Percentiles rank a stretch among this genome's conserved stretches.
Conservation (phyloP, 1,140 invertebrate species). For the Formica selysi region DNA sequence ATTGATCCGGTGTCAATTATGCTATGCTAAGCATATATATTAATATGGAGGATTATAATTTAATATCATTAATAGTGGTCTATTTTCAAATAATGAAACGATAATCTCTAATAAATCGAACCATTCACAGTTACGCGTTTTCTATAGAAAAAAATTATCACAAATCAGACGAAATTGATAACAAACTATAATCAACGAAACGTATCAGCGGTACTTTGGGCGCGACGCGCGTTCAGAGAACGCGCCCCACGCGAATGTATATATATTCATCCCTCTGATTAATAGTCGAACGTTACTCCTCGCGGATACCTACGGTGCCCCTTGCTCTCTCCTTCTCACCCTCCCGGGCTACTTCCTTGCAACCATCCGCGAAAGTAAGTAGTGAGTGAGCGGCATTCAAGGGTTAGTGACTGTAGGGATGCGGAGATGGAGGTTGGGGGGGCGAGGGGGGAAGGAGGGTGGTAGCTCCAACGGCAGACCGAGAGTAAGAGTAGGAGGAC, state of each 20-base stretch:
- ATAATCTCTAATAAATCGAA: conserved; percentile 11
- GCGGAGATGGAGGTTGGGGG: conserved; percentile 21
- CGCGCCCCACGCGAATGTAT: conserved; percentile 6
- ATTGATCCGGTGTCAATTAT: neutral
- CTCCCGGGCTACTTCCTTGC: conserved; percentile 71
- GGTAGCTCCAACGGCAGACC: conserved; percentile 69
- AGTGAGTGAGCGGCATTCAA: conserved; percentile 84
- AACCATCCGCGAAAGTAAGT: conserved; percentile 82
- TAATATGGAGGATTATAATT: conserved; percentile 7
- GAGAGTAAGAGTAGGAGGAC: conserved; percentile 65
- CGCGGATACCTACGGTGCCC: conserved; percentile 50
- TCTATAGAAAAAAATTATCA: neutral
- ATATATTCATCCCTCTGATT: conserved; percentile 70
- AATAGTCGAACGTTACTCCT: conserved; percentile 73
- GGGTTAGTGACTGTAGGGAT: conserved; percentile 82
- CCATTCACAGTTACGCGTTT: neutral
- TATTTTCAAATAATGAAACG: conserved; percentile 4
- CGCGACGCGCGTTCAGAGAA: conserved; percentile 21
- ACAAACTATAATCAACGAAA: conserved; percentile 31
- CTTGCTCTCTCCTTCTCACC: conserved; percentile 63
- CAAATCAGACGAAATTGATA: conserved; percentile 30
- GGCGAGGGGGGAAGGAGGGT: conserved; percentile 18
- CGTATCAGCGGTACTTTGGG: conserved; percentile 8
- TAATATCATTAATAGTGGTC: neutral
- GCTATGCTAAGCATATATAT: neutral